These are phyloP conservation scores for Campodea augens DNA, from an alignment of 1,140 invertebrate genomes.

Conservation along the genomic window DNA sequence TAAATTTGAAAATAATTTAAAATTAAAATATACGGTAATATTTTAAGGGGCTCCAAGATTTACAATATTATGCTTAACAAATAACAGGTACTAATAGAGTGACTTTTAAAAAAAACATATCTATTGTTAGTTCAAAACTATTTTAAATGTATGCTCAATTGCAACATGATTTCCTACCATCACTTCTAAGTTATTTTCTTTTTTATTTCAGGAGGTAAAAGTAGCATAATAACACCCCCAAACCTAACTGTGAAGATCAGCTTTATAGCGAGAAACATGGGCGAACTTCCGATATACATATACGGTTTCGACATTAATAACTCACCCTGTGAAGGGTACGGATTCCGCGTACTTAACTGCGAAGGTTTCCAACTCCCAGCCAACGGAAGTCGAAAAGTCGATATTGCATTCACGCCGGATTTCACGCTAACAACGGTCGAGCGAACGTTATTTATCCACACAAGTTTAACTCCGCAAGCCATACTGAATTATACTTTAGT, in stretches of 20 bases:
- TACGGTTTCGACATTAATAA: constrained; percentile 55
- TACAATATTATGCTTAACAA: too few species aligned
- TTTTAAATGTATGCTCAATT: too few species aligned
- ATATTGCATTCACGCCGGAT: constrained; percentile 83
- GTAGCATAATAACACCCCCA: constrained; percentile 31
- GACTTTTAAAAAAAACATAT: not conserved
- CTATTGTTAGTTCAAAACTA: too few species aligned
- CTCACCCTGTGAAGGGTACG: constrained; percentile 60
- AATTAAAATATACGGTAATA: too few species aligned
- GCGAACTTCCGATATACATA: constrained; percentile 57
- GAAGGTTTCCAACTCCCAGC: constrained; percentile 55
- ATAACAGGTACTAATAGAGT: too few species aligned
- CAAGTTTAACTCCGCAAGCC: constrained; percentile 31
- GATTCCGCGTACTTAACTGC: constrained; percentile 71
- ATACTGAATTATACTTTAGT: constrained; percentile 50
- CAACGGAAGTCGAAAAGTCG: constrained; percentile 65
- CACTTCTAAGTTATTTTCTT: constrained; percentile 10
- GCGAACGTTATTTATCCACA: constrained; percentile 33
- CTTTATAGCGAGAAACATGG: constrained; percentile 74
- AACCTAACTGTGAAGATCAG: constrained; percentile 62
- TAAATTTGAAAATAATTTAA: too few species aligned
- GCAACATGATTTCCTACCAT: constrained; percentile 5
- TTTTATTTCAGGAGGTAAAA: constrained; percentile 26
- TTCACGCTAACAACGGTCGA: constrained; percentile 66
- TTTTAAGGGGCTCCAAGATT: too few species aligned